These are phyloP conservation scores for Hemithea aestivaria DNA, from an alignment of 2,888 invertebrate genomes.

Conservation along the genomic window DNA sequence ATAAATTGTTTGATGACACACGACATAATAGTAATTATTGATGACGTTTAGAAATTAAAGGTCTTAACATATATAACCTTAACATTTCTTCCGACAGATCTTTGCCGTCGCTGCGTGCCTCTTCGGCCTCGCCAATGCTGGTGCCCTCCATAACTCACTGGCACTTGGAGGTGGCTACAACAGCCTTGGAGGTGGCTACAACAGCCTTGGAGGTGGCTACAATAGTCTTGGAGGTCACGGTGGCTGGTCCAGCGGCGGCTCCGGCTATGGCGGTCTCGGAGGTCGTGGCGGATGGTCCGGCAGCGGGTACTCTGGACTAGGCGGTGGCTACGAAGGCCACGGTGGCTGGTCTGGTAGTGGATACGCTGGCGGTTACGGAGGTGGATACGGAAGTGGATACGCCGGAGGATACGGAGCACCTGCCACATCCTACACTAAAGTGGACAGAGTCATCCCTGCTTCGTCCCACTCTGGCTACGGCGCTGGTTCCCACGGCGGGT, in stretches of 20 bases:
- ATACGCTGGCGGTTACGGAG: conserved; percentile 11
- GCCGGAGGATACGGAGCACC: conserved; percentile 23
- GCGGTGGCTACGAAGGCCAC: conserved; percentile 24
- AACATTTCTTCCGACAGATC: conserved; percentile 30
- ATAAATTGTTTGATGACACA: neutral
- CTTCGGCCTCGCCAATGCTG: conserved; percentile 44
- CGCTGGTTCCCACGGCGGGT: conserved; percentile 15
- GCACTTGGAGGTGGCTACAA: conserved; percentile 15
- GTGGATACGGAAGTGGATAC: conserved; percentile 15
- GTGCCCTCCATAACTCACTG: conserved; percentile 31
- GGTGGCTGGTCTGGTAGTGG: conserved; percentile 8
- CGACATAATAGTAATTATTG: too few relatives aligned
- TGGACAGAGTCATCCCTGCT: conserved; percentile 34
- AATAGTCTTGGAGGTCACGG: conserved; percentile 10
- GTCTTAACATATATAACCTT: conserved; percentile 1
- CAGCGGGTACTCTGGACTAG: conserved; percentile 24
- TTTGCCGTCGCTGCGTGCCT: conserved; percentile 42
- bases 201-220: conserved; percentile 8
- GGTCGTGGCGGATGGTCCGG: conserved; percentile 18
- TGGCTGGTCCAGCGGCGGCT: conserved; percentile 18
- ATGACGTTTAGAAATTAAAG: too few relatives aligned
- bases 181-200: conserved; percentile 14
- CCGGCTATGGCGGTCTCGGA: conserved; percentile 17
- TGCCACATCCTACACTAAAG: conserved; percentile 37
- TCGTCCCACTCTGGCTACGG: conserved; percentile 21